phyloP scores from a whole-genome alignment of 92 coral and sea anemone species.

The Bergia sp. region DNA sequence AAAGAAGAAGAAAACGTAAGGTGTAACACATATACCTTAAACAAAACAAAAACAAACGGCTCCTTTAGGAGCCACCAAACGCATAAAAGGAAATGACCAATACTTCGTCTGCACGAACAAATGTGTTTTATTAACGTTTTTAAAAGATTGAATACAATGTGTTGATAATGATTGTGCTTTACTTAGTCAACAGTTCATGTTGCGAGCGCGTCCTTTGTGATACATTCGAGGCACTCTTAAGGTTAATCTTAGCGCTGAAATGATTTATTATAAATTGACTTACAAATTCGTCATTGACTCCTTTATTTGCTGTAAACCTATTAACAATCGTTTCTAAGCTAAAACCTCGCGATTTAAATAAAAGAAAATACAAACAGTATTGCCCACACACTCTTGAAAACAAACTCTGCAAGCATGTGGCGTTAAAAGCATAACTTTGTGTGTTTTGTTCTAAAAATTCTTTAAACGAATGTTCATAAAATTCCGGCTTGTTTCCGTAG shows the following conservation, averaged over 20 bases:
- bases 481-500: background rate
- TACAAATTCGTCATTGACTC: background rate
- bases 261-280: background rate
- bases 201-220: background rate
- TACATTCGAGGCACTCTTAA: background rate
- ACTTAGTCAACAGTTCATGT: background rate
- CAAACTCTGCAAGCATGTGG: background rate
- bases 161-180: background rate
- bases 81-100: background rate
- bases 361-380: background rate
- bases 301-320: background rate
- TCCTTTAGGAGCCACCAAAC: constrained; percentile 72
- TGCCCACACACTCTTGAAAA: background rate
- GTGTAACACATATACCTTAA: background rate
- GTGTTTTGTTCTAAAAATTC: background rate
- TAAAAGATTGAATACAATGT: background rate
- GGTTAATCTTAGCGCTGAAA: background rate
- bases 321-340: background rate
- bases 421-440: background rate
- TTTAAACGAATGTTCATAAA: background rate
- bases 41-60: constrained; percentile 56
- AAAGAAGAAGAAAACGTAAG: background rate
- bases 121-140: background rate
- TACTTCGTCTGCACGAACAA: background rate
- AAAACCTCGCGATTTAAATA: background rate